Evolutionary conservation across 2,113 vertebrate genomes (phyloP).

Genomic region (Arizona elegans): DNA sequence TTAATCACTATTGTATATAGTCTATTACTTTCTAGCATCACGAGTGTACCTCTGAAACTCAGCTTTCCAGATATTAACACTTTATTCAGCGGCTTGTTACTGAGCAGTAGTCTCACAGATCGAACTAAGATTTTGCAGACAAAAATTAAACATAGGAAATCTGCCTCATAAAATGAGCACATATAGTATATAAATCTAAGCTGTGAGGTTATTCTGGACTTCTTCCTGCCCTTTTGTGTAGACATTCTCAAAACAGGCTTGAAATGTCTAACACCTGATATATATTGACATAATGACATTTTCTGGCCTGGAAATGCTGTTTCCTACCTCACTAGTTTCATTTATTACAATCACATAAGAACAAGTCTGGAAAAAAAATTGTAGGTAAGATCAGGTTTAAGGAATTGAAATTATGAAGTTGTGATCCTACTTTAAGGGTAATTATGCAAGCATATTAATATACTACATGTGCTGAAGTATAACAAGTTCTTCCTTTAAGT

Average conservation of each 20-base stretch:
- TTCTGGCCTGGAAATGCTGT: neutral
- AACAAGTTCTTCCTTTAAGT: neutral
- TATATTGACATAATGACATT: neutral
- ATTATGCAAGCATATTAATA: neutral
- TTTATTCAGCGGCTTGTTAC: neutral
- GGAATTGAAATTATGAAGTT: neutral
- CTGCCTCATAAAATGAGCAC: neutral
- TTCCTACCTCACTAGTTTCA: neutral
- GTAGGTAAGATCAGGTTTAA: neutral
- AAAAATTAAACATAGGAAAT: neutral
- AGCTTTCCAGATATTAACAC: neutral
- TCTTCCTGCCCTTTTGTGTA: neutral
- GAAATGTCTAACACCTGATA: neutral
- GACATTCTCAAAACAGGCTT: neutral
- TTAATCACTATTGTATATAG: neutral
- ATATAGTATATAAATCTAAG: neutral
- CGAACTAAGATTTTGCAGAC: neutral
- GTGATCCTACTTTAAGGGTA: neutral
- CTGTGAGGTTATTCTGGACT: neutral
- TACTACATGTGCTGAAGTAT: neutral
- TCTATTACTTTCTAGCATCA: neutral
- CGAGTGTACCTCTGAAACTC: neutral
- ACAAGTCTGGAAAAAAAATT: neutral
- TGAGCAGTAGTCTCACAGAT: neutral
- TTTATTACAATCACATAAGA: neutral